Base-by-base conservation (phyloP, 2,113 vertebrate genomes). In the Nesogale talazaci region DNA sequence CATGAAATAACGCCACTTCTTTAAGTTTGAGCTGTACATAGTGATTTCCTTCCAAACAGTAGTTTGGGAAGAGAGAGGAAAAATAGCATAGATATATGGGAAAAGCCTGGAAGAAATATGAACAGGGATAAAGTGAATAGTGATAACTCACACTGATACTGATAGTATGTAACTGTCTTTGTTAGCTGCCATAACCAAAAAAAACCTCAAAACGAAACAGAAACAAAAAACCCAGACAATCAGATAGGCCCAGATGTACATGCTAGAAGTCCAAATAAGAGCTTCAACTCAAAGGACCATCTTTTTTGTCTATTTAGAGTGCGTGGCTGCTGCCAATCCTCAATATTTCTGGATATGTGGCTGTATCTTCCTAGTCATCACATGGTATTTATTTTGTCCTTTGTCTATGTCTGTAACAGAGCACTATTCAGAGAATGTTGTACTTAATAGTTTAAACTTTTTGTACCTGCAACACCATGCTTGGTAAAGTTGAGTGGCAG, bases 1-100 rank as follows among this genome's bases (percentile, higher is more conserved):
- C 74, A 89, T 84, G 75, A 94, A 84, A 69, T 56, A 83, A 88
- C 38, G 16, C 74, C 36, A 75, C 19, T 11, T 75, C 72, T 10
- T 29, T 76, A 46, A 76, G 14, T 46, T 2, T 46, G 40, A 15
- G 25, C 25, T 42, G 40, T 15, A 42, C 74, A 76, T 46, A 46
- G 38, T 46, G 40, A 76, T 14, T 76, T 29, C 14, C 38, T 76
- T 46, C 38, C 74, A 38, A 75, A 75, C 22, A 75, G 36, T 40
- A 25, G 40, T 6, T 22, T 40, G 40, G 11, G 8, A 23, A 40
- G 40, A 40, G 22, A 17, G 72, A 40, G 36, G 38, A 4, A 74
- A 74, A 23, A 23, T 34, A 6, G 46, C 9, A 52, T 52, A 6
- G 46, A 52, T 52, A 5, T 52, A 75, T 4, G 38, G 23, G 12